phyloP scores from a whole-genome alignment of 2,888 invertebrate genomes.

The Dascillus cervinus region DNA sequence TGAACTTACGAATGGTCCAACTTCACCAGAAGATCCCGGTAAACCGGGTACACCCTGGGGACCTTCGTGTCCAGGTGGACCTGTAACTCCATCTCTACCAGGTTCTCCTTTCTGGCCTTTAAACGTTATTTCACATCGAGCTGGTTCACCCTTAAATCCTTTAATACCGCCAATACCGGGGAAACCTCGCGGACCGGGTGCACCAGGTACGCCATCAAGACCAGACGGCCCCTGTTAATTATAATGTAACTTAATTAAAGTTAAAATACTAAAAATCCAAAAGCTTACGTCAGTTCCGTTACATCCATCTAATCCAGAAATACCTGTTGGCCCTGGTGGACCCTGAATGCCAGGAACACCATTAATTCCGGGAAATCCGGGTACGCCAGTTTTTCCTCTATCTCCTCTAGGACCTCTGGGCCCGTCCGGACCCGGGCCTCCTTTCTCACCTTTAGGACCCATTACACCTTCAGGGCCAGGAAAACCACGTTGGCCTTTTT shows the following conservation, averaged over 20 bases:
- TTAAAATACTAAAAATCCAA: constrained; percentile 4
- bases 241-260: neutral
- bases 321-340: constrained; percentile 63
- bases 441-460: constrained; percentile 84
- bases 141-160: constrained; percentile 77
- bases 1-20: constrained; percentile 50
- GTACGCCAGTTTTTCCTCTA: constrained; percentile 76
- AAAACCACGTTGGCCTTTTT: constrained; percentile 70
- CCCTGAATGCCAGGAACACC: constrained; percentile 68
- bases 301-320: constrained; percentile 87
- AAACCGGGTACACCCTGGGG: constrained; percentile 53
- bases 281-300: constrained; percentile 90
- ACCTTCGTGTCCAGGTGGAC: constrained; percentile 57
- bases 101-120: constrained; percentile 85
- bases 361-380: constrained; percentile 74
- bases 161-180: constrained; percentile 58
- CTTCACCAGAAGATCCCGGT: constrained; percentile 54
- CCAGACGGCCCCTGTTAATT: constrained; percentile 64
- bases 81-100: constrained; percentile 65
- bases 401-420: constrained; percentile 79
- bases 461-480: constrained; percentile 78
- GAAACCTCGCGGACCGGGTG: constrained; percentile 68
- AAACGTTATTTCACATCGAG: constrained; percentile 58
- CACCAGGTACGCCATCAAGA: constrained; percentile 58
- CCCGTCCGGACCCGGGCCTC: constrained; percentile 76